Evolutionary conservation across 1,140 invertebrate genomes (phyloP).

Genomic region (Aphis gossypii): DNA sequence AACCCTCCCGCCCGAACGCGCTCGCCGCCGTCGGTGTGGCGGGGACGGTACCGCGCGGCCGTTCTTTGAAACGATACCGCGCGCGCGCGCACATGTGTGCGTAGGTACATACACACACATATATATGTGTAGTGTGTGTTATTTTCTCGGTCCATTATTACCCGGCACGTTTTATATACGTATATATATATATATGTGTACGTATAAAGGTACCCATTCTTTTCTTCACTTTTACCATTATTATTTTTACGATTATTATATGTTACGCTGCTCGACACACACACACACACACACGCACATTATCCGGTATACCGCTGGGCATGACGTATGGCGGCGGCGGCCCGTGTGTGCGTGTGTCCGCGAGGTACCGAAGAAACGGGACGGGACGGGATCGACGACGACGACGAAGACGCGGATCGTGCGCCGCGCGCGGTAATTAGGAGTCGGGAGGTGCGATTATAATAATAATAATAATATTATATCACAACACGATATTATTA

Average conservation of each 20-base stretch:
- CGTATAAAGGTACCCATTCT: background rate
- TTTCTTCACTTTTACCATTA: constrained; percentile 45
- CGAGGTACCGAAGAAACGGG: background rate
- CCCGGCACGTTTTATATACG: constrained; percentile 41
- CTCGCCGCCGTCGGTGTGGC: background rate
- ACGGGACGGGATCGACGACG: background rate
- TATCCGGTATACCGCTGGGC: constrained; percentile 47
- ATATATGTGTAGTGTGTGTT: background rate
- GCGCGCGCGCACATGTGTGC: background rate
- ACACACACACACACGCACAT: background rate
- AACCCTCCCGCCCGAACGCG: background rate
- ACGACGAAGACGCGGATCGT: too few species aligned
- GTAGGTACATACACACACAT: background rate
- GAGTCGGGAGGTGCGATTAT: background rate
- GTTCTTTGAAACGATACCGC: constrained; percentile 56
- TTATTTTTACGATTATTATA: constrained; percentile 54
- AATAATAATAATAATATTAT: background rate
- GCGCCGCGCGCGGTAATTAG: constrained; percentile 6
- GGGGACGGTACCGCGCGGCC: constrained; percentile 33
- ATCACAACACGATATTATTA: background rate
- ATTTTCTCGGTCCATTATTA: constrained; percentile 58
- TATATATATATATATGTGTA: background rate
- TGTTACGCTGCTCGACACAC: constrained; percentile 37
- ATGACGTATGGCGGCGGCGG: background rate
- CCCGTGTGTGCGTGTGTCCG: background rate